phyloP scores from a whole-genome alignment of 2,797 vertebrate genomes.

The Pipistrellus pygmaeus region DNA sequence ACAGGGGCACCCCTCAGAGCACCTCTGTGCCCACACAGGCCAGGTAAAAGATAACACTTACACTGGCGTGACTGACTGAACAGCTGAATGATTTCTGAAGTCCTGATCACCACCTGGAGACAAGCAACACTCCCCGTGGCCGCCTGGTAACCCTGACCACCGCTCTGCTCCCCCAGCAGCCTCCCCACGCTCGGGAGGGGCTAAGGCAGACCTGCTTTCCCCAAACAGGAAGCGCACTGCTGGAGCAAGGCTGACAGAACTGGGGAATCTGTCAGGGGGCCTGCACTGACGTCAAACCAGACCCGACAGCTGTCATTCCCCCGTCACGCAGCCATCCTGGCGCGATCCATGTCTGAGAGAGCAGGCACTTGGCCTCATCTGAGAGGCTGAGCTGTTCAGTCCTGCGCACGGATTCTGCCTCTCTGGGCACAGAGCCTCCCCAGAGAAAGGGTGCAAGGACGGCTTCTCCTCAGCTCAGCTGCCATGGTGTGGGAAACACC shows the following conservation, averaged over 20 bases:
- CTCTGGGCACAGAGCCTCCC: not conserved
- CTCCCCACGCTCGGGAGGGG: rapidly evolving
- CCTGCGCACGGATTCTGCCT: not conserved
- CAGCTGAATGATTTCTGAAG: not conserved
- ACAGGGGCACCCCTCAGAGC: not conserved
- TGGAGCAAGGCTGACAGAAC: not conserved
- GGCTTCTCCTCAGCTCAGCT: not conserved
- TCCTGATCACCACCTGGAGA: not conserved
- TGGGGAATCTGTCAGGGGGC: constrained; percentile 51
- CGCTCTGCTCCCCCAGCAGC: not conserved
- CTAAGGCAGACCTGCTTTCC: not conserved
- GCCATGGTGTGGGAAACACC: not conserved
- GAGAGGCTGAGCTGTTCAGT: not conserved
- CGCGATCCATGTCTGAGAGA: not conserved
- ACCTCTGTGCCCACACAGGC: not conserved
- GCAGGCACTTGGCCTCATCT: not conserved
- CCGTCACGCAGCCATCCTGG: not conserved
- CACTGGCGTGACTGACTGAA: not conserved
- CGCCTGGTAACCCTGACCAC: rapidly evolving
- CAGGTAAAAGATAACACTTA: too few relatives aligned
- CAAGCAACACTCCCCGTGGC: not conserved
- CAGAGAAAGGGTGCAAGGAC: not conserved
- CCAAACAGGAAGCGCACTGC: not conserved
- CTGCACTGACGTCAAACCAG: constrained; percentile 49
- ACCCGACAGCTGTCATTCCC: constrained; percentile 57